Evolutionary conservation across 37 sponge, comb jelly and placozoan species (phyloP).

Genomic region (Ianthella basta): DNA sequence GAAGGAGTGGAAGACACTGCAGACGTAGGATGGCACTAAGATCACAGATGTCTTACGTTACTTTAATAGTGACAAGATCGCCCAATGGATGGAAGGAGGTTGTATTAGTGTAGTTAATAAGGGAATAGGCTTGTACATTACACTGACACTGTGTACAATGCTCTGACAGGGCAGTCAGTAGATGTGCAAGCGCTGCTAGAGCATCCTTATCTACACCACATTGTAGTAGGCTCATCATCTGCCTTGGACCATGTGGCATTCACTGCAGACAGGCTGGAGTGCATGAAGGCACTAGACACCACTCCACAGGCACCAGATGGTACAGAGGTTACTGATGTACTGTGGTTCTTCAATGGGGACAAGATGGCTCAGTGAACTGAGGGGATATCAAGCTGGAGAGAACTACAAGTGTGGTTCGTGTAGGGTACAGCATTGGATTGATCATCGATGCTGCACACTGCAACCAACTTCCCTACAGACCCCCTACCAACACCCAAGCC

Average conservation of each 20-base stretch:
- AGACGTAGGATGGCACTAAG: no score
- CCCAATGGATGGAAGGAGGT: no score
- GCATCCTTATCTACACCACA: constrained; percentile 28
- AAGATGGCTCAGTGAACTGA: constrained; percentile 44
- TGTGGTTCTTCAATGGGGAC: constrained; percentile 44
- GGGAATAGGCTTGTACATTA: constrained; percentile 23
- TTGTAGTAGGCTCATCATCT: constrained; percentile 41
- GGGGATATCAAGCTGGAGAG: constrained; percentile 43
- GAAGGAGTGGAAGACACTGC: no score
- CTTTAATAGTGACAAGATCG: no score
- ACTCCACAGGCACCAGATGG: constrained; percentile 17
- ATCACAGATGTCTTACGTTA: no score
- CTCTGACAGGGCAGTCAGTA: neutral
- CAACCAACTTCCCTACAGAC: neutral
- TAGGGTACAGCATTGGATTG: constrained; percentile 9
- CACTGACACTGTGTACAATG: constrained; percentile 14
- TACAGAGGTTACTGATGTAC: constrained; percentile 16
- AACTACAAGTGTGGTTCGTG: constrained; percentile 51
- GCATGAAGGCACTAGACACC: constrained; percentile 18
- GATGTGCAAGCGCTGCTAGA: constrained; percentile 34
- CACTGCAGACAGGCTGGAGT: constrained; percentile 36
- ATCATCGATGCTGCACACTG: constrained; percentile 39
- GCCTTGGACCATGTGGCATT: constrained; percentile 33
- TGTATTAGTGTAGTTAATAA: no score
- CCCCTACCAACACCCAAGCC: constrained; percentile 16